Conservation (phyloP, 1,140 invertebrate genomes). For the Ceratosolen fusciceps region DNA sequence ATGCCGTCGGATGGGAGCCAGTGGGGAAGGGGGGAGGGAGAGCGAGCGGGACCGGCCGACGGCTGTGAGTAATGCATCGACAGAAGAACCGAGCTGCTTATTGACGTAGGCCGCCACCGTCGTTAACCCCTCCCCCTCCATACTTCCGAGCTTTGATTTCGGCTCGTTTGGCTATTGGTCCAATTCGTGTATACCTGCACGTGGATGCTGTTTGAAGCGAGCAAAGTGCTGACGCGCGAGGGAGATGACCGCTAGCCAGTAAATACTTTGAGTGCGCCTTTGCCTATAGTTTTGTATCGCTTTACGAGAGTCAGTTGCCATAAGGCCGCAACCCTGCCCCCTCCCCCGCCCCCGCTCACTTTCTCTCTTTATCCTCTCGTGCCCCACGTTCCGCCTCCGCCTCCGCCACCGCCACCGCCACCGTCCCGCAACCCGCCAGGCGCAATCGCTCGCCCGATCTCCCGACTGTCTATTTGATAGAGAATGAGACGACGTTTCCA, state of each 20-base stretch:
- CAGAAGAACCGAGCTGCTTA: not conserved
- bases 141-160: conserved; percentile 10
- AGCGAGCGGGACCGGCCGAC: not conserved
- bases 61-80: not conserved
- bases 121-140: no score
- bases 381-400: no score
- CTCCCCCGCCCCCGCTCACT: not conserved
- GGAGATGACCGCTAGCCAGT: conserved; percentile 5
- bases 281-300: not conserved
- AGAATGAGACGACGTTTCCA: not conserved
- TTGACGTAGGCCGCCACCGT: not conserved
- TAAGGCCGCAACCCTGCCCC: not conserved
- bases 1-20: not conserved
- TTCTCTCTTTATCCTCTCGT: not conserved
- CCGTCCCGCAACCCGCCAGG: no score
- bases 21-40: not conserved
- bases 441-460: no score
- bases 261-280: not conserved
- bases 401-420: no score
- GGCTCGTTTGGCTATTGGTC: not conserved
- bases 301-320: conserved; percentile 2
- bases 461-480: not conserved
- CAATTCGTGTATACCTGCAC: not conserved
- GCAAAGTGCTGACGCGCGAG: not conserved
- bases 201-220: not conserved